Conservation (phyloP, 2,797 vertebrate genomes). For the Cirrhinus molitorella region DNA sequence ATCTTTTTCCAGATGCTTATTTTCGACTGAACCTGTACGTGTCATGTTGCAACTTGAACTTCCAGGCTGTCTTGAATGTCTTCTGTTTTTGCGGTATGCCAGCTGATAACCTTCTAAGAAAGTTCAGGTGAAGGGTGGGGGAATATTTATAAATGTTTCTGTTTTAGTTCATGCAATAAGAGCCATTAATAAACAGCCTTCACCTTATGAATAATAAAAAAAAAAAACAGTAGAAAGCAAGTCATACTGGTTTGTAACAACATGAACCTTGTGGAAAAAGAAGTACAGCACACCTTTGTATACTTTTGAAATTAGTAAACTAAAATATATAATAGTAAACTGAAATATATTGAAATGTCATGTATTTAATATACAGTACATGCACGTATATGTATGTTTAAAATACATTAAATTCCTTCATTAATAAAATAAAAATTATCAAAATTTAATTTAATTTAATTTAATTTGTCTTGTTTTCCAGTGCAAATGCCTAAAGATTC, state of each 20-base stretch:
- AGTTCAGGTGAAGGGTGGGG: conserved; percentile 44
- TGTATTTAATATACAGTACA: background rate
- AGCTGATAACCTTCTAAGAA: conserved; percentile 65
- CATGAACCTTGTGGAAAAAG: background rate
- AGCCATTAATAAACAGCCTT: background rate
- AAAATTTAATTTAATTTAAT: no score
- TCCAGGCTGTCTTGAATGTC: conserved; percentile 45
- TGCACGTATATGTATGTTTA: background rate
- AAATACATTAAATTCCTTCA: no score
- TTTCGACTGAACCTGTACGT: background rate
- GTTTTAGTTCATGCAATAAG: background rate
- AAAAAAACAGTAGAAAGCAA: background rate
- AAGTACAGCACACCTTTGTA: background rate
- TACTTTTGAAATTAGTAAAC: background rate
- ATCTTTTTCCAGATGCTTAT: background rate
- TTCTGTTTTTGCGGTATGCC: conserved; percentile 61
- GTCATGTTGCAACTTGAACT: conserved; percentile 59
- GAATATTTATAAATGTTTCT: background rate
- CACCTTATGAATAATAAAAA: background rate
- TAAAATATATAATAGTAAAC: background rate
- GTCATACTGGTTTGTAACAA: background rate
- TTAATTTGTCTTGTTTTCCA: no score
- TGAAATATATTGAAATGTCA: background rate
- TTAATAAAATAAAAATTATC: no score
- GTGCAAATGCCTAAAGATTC: no score